These are phyloP conservation scores for Hypanus sabinus DNA, from an alignment of 2,113 vertebrate species.

Conservation along the genomic window DNA sequence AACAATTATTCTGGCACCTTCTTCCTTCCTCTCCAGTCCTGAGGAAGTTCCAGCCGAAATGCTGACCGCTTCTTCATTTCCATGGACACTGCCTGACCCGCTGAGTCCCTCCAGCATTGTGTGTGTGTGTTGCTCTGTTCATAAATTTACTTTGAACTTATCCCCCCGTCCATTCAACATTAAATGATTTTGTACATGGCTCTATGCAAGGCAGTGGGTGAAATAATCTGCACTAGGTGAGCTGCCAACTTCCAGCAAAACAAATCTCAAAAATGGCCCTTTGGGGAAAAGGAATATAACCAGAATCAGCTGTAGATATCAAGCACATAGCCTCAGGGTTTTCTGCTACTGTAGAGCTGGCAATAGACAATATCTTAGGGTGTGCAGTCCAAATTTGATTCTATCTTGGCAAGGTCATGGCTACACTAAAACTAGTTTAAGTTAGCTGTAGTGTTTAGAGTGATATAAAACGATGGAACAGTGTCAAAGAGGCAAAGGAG, in stretches of 20 bases:
- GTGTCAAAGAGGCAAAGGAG: not conserved
- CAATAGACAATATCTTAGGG: not conserved
- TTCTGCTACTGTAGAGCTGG: not conserved
- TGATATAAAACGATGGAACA: not conserved
- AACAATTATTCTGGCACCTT: too few relatives aligned
- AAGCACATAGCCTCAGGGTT: not conserved
- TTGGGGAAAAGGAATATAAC: not conserved
- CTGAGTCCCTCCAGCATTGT: too few relatives aligned
- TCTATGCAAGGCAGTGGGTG: not conserved
- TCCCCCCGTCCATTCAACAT: not conserved
- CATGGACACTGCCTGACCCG: too few relatives aligned
- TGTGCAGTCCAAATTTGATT: not conserved
- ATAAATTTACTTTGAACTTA: too few relatives aligned
- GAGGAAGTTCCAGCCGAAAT: too few relatives aligned
- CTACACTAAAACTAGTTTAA: not conserved
- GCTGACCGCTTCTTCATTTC: too few relatives aligned
- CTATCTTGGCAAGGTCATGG: not conserved
- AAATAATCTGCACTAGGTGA: not conserved
- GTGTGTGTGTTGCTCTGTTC: too few relatives aligned
- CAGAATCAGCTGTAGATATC: not conserved
- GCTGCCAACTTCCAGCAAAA: not conserved
- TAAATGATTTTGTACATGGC: not conserved
- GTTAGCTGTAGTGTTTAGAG: not conserved
- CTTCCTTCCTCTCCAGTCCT: too few relatives aligned
- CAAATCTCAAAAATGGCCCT: not conserved